These are phyloP conservation scores for Protomyctophum bolini DNA, from an alignment of 2,113 vertebrate genomes.

Conservation along the genomic window DNA sequence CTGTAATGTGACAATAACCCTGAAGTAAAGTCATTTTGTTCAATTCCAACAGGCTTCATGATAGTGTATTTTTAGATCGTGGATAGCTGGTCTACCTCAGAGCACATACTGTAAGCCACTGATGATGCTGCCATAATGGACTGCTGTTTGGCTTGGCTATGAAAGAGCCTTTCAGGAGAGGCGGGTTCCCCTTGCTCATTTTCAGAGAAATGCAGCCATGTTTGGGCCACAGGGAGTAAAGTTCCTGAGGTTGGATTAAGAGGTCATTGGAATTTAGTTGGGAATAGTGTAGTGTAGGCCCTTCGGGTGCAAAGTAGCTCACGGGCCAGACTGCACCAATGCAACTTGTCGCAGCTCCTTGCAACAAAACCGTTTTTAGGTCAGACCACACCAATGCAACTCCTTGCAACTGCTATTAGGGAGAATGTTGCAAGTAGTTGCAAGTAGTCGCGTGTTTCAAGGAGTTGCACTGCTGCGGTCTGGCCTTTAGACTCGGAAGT, in stretches of 20 bases:
- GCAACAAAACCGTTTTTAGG: no score
- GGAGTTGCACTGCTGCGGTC: no score
- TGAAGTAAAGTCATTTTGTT: background rate
- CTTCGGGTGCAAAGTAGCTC: background rate
- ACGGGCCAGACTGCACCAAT: no score
- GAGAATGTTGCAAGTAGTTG: no score
- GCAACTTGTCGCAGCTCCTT: no score
- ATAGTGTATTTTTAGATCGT: constrained; percentile 1
- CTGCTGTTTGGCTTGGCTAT: constrained; percentile 52
- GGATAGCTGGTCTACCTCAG: background rate
- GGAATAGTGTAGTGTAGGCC: constrained; percentile 6
- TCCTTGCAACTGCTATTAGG: no score
- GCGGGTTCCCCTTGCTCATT: constrained; percentile 1
- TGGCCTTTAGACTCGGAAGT: no score
- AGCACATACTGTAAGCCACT: background rate
- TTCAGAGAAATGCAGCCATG: constrained; percentile 29
- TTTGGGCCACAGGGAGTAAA: constrained; percentile 12
- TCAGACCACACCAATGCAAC: no score
- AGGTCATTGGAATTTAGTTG: constrained; percentile 26
- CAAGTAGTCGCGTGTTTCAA: no score
- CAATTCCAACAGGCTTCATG: background rate
- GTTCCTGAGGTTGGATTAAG: constrained; percentile 23
- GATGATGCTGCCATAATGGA: constrained; percentile 42
- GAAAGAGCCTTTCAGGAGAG: constrained; percentile 65
- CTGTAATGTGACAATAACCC: background rate